Evolutionary conservation across 2,797 vertebrate genomes (phyloP).

Genomic region (Siniperca scherzeri): DNA sequence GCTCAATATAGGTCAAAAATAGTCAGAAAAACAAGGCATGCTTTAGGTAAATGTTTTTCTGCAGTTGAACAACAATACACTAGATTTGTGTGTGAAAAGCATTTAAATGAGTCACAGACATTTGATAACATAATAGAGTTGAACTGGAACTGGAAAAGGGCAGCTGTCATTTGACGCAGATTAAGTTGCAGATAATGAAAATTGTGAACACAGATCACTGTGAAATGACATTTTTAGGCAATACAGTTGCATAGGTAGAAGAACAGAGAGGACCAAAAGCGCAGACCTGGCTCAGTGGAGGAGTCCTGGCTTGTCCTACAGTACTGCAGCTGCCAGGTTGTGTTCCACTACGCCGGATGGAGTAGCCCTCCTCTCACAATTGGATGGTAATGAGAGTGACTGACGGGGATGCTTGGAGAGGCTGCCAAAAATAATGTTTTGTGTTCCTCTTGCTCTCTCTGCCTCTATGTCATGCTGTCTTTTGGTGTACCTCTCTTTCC

Average conservation of each 20-base stretch:
- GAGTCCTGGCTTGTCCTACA: conserved; percentile 57
- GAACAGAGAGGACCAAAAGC: conserved; percentile 34
- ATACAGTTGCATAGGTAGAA: conserved; percentile 43
- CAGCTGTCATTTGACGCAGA: conserved; percentile 49
- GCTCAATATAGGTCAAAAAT: background rate
- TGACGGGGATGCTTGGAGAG: conserved; percentile 70
- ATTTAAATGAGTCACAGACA: conserved; percentile 28
- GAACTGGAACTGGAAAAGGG: conserved; percentile 45
- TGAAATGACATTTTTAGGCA: conserved; percentile 53
- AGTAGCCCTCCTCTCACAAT: conserved; percentile 73
- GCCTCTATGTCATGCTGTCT: conserved; percentile 41
- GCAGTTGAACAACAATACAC: conserved; percentile 9
- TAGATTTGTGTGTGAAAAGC: conserved; percentile 15
- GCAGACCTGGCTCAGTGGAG: conserved; percentile 49
- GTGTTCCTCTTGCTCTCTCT: conserved; percentile 49
- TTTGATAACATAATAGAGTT: conserved; percentile 39
- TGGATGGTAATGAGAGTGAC: conserved; percentile 84
- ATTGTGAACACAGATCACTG: conserved; percentile 48
- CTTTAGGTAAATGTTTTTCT: conserved; percentile 4
- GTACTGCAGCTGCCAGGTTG: conserved; percentile 70
- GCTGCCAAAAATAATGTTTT: conserved; percentile 71
- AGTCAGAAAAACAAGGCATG: background rate
- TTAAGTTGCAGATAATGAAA: conserved; percentile 61
- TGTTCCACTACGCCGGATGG: conserved; percentile 64
- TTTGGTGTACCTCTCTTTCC: conserved; percentile 38